Base-by-base conservation (phyloP, 2,888 invertebrate species). In the Trisateles emortualis region DNA sequence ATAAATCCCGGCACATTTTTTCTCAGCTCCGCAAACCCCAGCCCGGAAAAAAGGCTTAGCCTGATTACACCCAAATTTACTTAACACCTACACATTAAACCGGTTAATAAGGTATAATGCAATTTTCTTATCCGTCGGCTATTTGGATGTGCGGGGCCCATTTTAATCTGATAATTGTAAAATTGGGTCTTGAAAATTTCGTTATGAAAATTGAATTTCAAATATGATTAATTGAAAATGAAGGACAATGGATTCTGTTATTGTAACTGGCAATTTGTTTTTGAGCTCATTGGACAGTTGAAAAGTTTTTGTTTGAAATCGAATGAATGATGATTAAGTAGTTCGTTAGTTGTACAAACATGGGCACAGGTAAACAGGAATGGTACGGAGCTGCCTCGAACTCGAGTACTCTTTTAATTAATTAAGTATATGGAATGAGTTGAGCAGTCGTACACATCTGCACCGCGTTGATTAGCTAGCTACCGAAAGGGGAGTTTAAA, bases 1-100 rank as follows among this genome's bases (percentile, higher is more conserved):
- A 93, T 93, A 92, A 90, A 92, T 90, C 90, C 90, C 74, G 64
- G 82, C 84, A 83, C 88, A 87, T 92, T 93, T 91, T 90, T 90
- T 74, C 74, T 74, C 81, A 59, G 53, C 61, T 45, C 52, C 49
- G 41, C 64, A 80, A 71, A 72, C 79, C 79, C 77, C 79, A 77
- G 76, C 36, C 61, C 45, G 48, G 54, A 80, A 87, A 90, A 87
- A 92, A 88, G 90, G 88, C 86, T 92, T 87, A 88, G 79, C 82
- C 79, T 86, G 91, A 92, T 93, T 92, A 93, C 92, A 91, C 83
- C 78, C 87, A 92, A 93, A 93, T 93, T 92, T 93, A 93, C 93
- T 93, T 92, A 93, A 91, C 93, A 92, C 92, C 86, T 84, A 87
- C 87, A 83, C 87, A 86, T 88, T 90, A 86, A 86, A 82, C 83